Base-by-base conservation (phyloP, 2,113 vertebrate genomes). In the Turdus rufiventris region DNA sequence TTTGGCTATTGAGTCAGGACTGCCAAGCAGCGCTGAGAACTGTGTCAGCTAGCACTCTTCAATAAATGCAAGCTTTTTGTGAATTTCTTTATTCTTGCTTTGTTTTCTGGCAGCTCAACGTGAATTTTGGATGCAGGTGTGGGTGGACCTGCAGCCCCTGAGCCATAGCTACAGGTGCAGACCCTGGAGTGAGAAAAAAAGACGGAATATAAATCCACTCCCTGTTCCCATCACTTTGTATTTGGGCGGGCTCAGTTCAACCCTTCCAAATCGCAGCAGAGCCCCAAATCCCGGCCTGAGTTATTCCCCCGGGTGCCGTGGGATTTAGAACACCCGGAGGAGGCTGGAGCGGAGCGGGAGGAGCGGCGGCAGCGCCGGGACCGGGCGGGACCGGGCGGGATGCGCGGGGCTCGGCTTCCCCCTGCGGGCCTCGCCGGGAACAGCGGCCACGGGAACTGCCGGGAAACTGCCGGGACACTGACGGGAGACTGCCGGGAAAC, bases 111-210 rank as follows among this genome's bases (percentile, higher is more conserved):
- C 7, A 17, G 23, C 23, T 73, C 28, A 54, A 13, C 3, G 7
- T 12, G 75, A 70, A 31, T 28, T 73, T 83, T 47, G 76, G 25
- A 4, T 3, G 28, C 19, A 34, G n/a, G 6, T 5, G 4, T 1
- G 10, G 24, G 18, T 4, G 18, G 43, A 34, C 12, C n/a, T 31
- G 61, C 48, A 78, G 25, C 16, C 15, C 38, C 0, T 0, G 5
- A 23, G 34, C 45, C 18, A 25, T 1, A 43, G 60, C 19, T 8
- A 1, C 5, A n/a, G 8, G 8, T 1, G 14, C 6, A 74, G 29
- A 4, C 19, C 3, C 16, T 0, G 31, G 10, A 28, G 8, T 26
- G 0, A 1, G 0, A 1, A 8, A 26, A 57, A 38, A 18, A 4
- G 7, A 33, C 15, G 9, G 34, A 33, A 34, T 5, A 38, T 4